These are phyloP conservation scores for Pipa parva DNA, from an alignment of 2,113 vertebrate genomes.

Conservation along the genomic window DNA sequence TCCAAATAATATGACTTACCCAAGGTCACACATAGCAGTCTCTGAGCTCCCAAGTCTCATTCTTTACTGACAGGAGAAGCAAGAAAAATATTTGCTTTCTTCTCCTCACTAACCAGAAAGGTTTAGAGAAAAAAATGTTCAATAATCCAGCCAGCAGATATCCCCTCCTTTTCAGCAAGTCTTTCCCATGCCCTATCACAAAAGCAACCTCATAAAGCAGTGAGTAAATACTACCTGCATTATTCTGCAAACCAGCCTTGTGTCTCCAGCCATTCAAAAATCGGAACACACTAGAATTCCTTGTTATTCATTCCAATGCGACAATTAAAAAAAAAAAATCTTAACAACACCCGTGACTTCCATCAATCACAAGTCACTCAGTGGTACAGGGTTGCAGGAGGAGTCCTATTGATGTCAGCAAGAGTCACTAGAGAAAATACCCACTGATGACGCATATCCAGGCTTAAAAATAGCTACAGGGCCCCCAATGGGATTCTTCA, in stretches of 20 bases:
- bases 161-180: constrained; percentile 42
- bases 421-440: constrained; percentile 99
- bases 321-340: constrained; percentile 50
- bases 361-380: constrained; percentile 85
- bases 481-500: constrained; percentile 86
- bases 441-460: constrained; percentile 98
- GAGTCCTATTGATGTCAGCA: constrained; percentile 97
- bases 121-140: constrained; percentile 46
- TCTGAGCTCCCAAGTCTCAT: constrained; percentile 4
- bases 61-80: constrained; percentile 4
- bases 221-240: constrained; percentile 69
- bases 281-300: constrained; percentile 77
- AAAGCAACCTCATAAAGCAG: constrained; percentile 45
- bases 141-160: constrained; percentile 44
- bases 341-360: constrained; percentile 73
- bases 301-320: constrained; percentile 73
- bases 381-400: constrained; percentile 87
- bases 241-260: constrained; percentile 65
- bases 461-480: constrained; percentile 98
- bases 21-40: constrained; percentile 16
- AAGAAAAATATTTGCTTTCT: constrained; percentile 1
- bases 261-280: constrained; percentile 75
- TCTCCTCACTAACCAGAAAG: constrained; percentile 9
- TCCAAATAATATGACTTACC: constrained; percentile 42
- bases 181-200: constrained; percentile 37